Evolutionary conservation across 2,113 vertebrate genomes (phyloP).

Genomic region (Sminthopsis crassicaudata): DNA sequence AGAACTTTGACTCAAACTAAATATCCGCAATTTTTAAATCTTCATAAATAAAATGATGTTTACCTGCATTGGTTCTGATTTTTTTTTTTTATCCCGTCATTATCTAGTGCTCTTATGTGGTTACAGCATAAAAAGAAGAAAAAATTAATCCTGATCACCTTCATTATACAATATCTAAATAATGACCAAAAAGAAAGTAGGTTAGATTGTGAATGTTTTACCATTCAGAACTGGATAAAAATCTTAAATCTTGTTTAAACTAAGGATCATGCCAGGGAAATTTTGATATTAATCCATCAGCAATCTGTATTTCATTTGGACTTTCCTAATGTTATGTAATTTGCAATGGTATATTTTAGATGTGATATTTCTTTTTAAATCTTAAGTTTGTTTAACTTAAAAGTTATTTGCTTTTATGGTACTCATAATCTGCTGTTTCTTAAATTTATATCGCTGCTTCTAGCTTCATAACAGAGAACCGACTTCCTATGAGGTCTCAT

Average conservation of each 20-base stretch:
- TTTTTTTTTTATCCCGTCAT: not conserved
- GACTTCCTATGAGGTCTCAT: not conserved
- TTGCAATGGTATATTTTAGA: not conserved
- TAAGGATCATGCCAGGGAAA: not conserved
- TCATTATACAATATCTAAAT: not conserved
- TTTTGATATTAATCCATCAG: not conserved
- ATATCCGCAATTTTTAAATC: not conserved
- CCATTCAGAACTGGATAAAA: not conserved
- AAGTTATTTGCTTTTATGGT: not conserved
- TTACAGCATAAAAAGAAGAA: not conserved
- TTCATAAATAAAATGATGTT: not conserved
- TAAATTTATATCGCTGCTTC: not conserved
- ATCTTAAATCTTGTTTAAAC: not conserved
- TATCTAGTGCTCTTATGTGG: not conserved
- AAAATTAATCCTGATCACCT: not conserved
- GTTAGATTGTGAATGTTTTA: not conserved
- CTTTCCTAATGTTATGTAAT: not conserved
- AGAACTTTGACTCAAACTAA: not conserved
- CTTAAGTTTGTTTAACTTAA: not conserved
- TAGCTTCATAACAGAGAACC: not conserved
- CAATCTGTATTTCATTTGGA: not conserved
- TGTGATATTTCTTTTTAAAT: not conserved
- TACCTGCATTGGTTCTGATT: not conserved
- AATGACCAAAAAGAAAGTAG: not conserved
- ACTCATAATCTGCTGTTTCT: not conserved